Evolutionary conservation across 2,888 invertebrate genomes (phyloP), one percentile per base, ranked within the genome.

Genomic region (Cephus nigrinus): DNA sequence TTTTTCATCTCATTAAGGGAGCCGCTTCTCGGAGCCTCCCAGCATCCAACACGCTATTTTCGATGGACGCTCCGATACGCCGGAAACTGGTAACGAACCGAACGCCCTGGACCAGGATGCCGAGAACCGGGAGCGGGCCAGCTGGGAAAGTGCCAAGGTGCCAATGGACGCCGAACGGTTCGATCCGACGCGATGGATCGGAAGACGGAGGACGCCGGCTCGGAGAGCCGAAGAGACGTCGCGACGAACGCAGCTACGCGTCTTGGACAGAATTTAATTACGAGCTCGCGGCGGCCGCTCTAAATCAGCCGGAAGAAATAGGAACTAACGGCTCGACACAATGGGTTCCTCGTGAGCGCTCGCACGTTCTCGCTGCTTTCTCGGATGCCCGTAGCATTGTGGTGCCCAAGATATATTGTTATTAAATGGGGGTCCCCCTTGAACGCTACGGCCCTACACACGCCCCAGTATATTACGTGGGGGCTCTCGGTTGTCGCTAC

Each of bases 361-460:
- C 75, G 76, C 74, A 68, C 79, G 80, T 80, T 83, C 78, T 76
- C 78, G 77, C 78, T 77, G 75, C 75, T 80, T 80, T 81, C 79
- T 69, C 72, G 76, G 32, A 73, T 78, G 75, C 80, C 75, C 80
- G 80, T 83, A 81, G 84, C 83, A 85, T 87, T 88, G 87, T 86
- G 86, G 84, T 87, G 85, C 84, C 80, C 84, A 89, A 91, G 91
- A 91, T 91, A 88, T 91, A 91, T 91, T 89, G 90, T 91, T 91
- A 91, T 91, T 91, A 91, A 91, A 91, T 90, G 90, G 90, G 90
- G 89, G 90, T 87, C 86, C 86, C 86, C 88, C 88, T 79, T 84
- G 75, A 78, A 72, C 73, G 75, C 75, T 77, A 84, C 86, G 86
- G 86, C 85, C 85, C 83, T 83, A 78, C 82, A 80, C 86, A 81